A percentile compares a stretch with the other conserved stretches of the same genome.
Evolutionary conservation across 2,888 invertebrate genomes (phyloP).

Genomic region (Tinea semifulvella): DNA sequence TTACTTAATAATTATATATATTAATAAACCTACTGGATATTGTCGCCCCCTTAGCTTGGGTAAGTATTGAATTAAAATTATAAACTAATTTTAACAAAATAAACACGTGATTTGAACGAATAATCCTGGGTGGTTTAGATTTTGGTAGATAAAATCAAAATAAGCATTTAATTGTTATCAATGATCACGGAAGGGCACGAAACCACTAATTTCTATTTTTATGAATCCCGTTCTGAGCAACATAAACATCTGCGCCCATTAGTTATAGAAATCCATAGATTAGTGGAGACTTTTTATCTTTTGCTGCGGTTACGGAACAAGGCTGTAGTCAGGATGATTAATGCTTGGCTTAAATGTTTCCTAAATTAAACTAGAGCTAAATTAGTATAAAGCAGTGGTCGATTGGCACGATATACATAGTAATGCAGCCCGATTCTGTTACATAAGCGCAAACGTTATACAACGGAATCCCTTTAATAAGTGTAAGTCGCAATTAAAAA

Average conservation of each 20-base stretch:
- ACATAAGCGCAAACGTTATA: no score
- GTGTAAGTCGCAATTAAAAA: no score
- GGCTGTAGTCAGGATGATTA: constrained; percentile 1
- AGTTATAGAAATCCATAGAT: constrained; percentile 45
- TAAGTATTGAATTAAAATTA: no score
- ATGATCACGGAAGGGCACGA: constrained; percentile 42
- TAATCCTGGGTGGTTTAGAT: not conserved
- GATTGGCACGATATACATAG: no score
- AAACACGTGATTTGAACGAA: no score
- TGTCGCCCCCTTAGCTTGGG: no score
- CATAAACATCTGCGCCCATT: constrained; percentile 49
- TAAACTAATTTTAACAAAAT: not conserved
- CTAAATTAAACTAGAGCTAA: no score
- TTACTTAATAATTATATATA: no score
- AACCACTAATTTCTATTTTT: constrained; percentile 61
- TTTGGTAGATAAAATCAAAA: constrained; percentile 6
- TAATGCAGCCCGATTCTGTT: no score
- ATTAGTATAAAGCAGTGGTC: no score
- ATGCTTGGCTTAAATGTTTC: not conserved
- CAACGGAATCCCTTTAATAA: no score
- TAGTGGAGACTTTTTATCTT: constrained; percentile 28
- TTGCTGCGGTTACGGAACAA: constrained; percentile 16
- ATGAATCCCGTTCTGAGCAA: constrained; percentile 27
- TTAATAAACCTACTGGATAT: no score
- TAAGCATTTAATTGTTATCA: constrained; percentile 44